phyloP scores from a whole-genome alignment of 2,888 invertebrate species.

The Drosophila fungiperda region DNA sequence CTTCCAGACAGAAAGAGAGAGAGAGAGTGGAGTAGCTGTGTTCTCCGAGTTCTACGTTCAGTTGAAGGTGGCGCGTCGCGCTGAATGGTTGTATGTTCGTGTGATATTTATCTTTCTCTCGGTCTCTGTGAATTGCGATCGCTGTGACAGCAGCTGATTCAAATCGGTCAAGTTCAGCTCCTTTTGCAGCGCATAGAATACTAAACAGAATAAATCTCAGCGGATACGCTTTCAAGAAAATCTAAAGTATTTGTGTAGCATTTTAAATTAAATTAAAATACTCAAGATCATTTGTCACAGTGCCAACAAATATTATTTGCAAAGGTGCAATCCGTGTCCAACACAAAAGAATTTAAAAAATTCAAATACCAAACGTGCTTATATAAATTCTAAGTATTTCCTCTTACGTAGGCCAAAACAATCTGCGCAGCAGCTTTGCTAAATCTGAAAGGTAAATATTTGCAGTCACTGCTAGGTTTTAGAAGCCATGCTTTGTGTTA shows the following conservation, averaged over 20 bases:
- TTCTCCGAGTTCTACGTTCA: constrained; percentile 46
- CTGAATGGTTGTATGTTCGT: constrained; percentile 52
- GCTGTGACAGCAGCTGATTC: constrained; percentile 36
- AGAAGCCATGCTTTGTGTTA: constrained; percentile 10
- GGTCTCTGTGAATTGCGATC: background rate
- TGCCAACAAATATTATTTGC: constrained; percentile 63
- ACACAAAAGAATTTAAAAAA: constrained; percentile 17
- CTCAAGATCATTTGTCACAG: constrained; percentile 62
- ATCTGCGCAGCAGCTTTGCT: constrained; percentile 65
- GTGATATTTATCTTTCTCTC: constrained; percentile 4
- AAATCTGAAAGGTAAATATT: constrained; percentile 45
- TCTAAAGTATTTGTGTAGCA: constrained; percentile 28
- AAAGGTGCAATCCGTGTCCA: constrained; percentile 43
- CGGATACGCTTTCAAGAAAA: constrained; percentile 22
- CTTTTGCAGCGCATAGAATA: constrained; percentile 30
- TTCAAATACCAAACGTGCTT: constrained; percentile 32
- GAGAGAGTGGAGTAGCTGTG: constrained; percentile 10
- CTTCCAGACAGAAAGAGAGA: constrained; percentile 10
- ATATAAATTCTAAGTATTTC: constrained; percentile 39
- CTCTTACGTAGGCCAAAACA: constrained; percentile 5
- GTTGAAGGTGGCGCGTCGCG: constrained; percentile 70
- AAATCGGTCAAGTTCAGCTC: constrained; percentile 80
- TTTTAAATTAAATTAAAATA: constrained; percentile 39
- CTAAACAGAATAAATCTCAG: constrained; percentile 11
- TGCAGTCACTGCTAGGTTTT: constrained; percentile 7